phyloP scores from a whole-genome alignment of 2,888 invertebrate genomes.

The Drosophila lutescens region DNA sequence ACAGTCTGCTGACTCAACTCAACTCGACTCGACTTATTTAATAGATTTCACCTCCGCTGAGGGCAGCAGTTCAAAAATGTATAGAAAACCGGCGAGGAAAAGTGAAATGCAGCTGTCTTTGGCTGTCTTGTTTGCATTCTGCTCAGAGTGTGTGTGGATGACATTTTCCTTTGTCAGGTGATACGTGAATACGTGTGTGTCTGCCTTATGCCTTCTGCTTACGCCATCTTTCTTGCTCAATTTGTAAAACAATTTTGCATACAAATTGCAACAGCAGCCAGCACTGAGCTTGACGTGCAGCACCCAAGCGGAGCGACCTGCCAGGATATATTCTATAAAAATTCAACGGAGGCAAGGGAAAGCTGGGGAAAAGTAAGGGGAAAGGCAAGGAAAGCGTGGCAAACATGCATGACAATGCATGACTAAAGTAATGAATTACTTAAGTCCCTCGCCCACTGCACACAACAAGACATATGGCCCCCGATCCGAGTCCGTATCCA shows the following conservation, averaged over 20 bases:
- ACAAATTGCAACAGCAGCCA: slow-evolving; percentile 76
- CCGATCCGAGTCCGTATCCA: slow-evolving; percentile 17
- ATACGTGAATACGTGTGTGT: slow-evolving; percentile 14
- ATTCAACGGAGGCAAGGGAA: slow-evolving; percentile 64
- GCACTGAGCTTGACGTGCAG: slow-evolving; percentile 46
- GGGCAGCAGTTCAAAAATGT: slow-evolving; percentile 63
- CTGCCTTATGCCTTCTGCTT: slow-evolving; percentile 54
- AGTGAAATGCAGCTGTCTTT: slow-evolving; percentile 38
- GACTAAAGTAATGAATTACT: slow-evolving; percentile 79
- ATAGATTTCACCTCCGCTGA: slow-evolving; percentile 30
- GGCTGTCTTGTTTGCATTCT: slow-evolving; percentile 57
- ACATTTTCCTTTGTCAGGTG: slow-evolving; percentile 25
- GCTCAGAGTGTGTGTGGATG: not conserved
- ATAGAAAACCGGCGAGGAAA: slow-evolving; percentile 54
- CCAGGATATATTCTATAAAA: slow-evolving; percentile 60
- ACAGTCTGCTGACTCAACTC: slow-evolving; percentile 11
- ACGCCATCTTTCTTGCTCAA: slow-evolving; percentile 79
- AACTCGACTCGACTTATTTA: slow-evolving; percentile 4
- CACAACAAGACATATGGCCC: slow-evolving; percentile 59
- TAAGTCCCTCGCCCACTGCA: slow-evolving; percentile 57
- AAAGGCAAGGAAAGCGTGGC: slow-evolving; percentile 60
- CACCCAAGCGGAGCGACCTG: slow-evolving; percentile 33
- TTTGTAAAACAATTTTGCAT: slow-evolving; percentile 80
- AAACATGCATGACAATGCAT: slow-evolving; percentile 78
- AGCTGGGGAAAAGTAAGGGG: not conserved